phyloP scores from a whole-genome alignment of 2,797 vertebrate species.

The Atherinosoma microstoma region DNA sequence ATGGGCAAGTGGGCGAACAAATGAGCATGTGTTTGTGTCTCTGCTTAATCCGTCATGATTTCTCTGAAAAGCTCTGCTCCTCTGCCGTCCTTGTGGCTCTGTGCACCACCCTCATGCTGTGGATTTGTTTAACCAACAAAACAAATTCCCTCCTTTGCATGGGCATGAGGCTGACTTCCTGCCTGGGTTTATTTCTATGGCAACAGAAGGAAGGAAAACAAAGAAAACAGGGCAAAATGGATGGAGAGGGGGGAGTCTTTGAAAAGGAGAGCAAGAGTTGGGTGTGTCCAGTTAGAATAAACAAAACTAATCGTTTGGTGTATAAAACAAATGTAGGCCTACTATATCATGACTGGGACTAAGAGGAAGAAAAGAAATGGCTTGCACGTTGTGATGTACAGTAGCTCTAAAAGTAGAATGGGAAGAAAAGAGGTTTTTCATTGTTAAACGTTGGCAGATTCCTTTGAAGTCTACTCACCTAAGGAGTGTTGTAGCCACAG shows the following conservation, averaged over 20 bases:
- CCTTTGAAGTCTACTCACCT: neutral
- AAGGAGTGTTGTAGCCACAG: neutral
- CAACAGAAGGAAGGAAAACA: slow-evolving; percentile 64
- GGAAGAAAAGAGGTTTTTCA: neutral
- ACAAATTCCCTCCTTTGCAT: slow-evolving; percentile 78
- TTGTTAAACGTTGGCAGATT: slow-evolving; percentile 14
- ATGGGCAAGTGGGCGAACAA: slow-evolving; percentile 29
- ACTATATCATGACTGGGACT: neutral
- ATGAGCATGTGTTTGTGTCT: slow-evolving; percentile 52
- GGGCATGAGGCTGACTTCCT: slow-evolving; percentile 64
- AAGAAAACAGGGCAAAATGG: slow-evolving; percentile 13
- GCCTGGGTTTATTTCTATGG: slow-evolving; percentile 67
- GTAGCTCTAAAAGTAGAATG: neutral
- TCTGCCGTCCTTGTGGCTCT: slow-evolving; percentile 29
- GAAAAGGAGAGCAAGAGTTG: slow-evolving; percentile 36
- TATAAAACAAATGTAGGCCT: slow-evolving; percentile 21
- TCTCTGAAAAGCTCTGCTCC: slow-evolving; percentile 1
- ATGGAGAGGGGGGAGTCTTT: neutral
- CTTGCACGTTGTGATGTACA: neutral
- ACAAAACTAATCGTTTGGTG: slow-evolving; percentile 16
- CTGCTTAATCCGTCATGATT: slow-evolving; percentile 1
- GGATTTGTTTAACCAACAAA: slow-evolving; percentile 76
- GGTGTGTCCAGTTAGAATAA: slow-evolving; percentile 49
- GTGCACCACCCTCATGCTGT: slow-evolving; percentile 40
- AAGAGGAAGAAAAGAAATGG: neutral